phyloP scores from a whole-genome alignment of 2,888 invertebrate genomes.

The Ischnus inquisitorius region DNA sequence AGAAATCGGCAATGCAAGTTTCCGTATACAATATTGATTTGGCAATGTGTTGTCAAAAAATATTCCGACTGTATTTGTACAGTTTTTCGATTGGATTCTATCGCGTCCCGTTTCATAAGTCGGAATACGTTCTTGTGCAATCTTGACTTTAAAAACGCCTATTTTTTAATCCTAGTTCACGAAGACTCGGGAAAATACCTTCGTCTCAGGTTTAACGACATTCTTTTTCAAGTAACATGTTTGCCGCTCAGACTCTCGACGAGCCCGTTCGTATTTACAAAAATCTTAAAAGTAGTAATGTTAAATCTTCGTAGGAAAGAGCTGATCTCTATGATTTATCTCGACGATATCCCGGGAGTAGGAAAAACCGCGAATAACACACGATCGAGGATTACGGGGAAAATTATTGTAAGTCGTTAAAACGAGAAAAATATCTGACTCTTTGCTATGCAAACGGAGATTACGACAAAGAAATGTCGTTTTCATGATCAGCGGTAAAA shows the following conservation, averaged over 20 bases:
- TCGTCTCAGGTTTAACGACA: constrained; percentile 62
- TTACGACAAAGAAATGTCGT: constrained; percentile 40
- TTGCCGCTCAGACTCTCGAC: constrained; percentile 68
- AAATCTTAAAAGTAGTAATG: constrained; percentile 65
- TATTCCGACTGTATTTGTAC: neutral
- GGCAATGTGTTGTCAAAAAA: neutral
- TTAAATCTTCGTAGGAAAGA: constrained; percentile 37
- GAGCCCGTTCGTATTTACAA: constrained; percentile 66
- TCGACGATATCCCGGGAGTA: constrained; percentile 64
- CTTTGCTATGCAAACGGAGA: constrained; percentile 34
- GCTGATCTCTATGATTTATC: constrained; percentile 37
- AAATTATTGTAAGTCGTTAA: constrained; percentile 55
- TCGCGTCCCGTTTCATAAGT: too few relatives aligned
- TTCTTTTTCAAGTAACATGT: constrained; percentile 66
- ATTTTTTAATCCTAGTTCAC: constrained; percentile 60
- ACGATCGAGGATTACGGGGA: constrained; percentile 55
- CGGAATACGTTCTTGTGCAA: constrained; percentile 46
- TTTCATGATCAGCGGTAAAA: constrained; percentile 30
- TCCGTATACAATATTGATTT: neutral
- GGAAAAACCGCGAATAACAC: constrained; percentile 22
- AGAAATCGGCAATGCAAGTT: neutral
- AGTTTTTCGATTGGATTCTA: too few relatives aligned
- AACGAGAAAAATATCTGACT: constrained; percentile 55
- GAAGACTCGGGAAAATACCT: constrained; percentile 65
- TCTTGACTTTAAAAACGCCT: constrained; percentile 69